Percentiles rank a stretch among this genome's conserved stretches.
phyloP scores from a whole-genome alignment of 2,797 vertebrate species.

The Melanotaenia pygmaea region DNA sequence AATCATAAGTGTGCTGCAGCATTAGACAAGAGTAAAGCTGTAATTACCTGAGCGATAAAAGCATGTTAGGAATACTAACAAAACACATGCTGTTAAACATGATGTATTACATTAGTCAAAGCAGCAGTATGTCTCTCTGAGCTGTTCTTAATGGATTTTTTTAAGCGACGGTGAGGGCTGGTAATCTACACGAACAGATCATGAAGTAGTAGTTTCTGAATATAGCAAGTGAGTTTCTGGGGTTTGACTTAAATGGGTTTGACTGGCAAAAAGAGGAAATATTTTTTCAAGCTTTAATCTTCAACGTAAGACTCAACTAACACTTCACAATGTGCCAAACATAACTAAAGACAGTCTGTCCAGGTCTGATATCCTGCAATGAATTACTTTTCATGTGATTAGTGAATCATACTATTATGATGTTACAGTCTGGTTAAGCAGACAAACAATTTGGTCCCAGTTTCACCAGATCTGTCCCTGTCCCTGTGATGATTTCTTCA shows the following conservation, averaged over 20 bases:
- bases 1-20: conserved; percentile 46
- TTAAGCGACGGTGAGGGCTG: conserved; percentile 48
- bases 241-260: conserved; percentile 39
- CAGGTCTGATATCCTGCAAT: conserved; percentile 49
- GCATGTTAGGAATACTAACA: conserved; percentile 44
- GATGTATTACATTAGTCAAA: conserved; percentile 65
- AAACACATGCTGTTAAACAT: conserved; percentile 51
- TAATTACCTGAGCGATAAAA: conserved; percentile 65
- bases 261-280: conserved; percentile 3
- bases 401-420: conserved; percentile 60
- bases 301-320: conserved; percentile 25
- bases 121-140: conserved; percentile 60
- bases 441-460: conserved; percentile 69
- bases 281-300: conserved; percentile 21
- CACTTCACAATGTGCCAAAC: conserved; percentile 28
- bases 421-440: conserved; percentile 71
- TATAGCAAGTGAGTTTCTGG: conserved; percentile 31
- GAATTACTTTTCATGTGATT: conserved; percentile 59
- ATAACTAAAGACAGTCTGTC: conserved; percentile 52
- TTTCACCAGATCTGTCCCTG: conserved; percentile 68
- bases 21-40: conserved; percentile 60
- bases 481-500: conserved; percentile 81
- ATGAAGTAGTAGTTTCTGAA: conserved; percentile 40
- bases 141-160: conserved; percentile 59
- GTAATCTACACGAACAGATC: conserved; percentile 53